Evolutionary conservation across 2,113 vertebrate genomes (phyloP).

Genomic region (Cyanoliseus patagonus): DNA sequence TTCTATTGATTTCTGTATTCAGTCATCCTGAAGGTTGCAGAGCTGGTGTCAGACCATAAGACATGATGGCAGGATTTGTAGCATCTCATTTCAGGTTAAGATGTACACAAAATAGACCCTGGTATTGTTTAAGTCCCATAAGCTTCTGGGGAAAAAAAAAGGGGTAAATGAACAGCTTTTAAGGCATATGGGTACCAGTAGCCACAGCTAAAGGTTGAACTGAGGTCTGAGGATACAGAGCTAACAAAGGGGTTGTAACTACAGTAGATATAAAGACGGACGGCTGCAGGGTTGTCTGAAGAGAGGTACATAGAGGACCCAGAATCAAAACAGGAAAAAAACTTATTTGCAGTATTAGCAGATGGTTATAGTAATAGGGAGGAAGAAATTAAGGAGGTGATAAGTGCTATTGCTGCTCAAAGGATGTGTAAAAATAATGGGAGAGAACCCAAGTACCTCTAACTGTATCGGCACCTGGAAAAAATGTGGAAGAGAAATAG

Average conservation of each 20-base stretch:
- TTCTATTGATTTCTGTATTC: background rate
- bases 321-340: background rate
- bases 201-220: background rate
- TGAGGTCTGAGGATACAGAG: background rate
- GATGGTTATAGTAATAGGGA: background rate
- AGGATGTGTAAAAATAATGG: background rate
- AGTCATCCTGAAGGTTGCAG: background rate
- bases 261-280: background rate
- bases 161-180: background rate
- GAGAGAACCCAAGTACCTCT: conserved; percentile 5
- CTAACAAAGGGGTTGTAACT: background rate
- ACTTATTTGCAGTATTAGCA: background rate
- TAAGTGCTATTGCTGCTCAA: background rate
- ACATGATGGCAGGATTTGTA: background rate
- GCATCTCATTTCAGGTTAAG: background rate
- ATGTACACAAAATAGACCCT: background rate
- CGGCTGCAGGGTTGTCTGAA: background rate
- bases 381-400: background rate
- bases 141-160: background rate
- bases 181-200: background rate
- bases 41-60: background rate
- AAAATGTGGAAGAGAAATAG: conserved; percentile 34
- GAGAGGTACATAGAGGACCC: background rate
- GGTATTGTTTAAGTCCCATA: background rate
- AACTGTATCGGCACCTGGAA: conserved; percentile 22